Evolutionary conservation across 1,140 invertebrate genomes (phyloP).

Genomic region (Homarus americanus): DNA sequence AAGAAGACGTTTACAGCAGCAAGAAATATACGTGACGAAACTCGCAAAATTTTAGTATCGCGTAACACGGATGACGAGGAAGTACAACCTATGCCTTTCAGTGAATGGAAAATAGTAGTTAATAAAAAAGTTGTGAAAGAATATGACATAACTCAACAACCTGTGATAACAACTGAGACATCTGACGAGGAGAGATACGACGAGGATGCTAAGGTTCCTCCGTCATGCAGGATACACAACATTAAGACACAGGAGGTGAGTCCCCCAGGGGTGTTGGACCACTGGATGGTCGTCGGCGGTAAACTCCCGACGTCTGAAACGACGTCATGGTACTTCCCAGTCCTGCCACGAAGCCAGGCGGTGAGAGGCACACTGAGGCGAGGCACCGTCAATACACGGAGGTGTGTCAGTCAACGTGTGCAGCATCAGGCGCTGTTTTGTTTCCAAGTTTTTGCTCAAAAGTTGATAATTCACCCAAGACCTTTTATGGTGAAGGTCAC

Average conservation of each 20-base stretch:
- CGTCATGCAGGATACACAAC: neutral
- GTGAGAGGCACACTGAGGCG: neutral
- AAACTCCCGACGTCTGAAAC: neutral
- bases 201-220: neutral
- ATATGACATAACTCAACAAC: neutral
- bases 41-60: no score
- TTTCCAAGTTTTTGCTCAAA: slow-evolving; percentile 4
- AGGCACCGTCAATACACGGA: neutral
- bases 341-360: neutral
- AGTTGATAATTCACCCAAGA: slow-evolving; percentile 13
- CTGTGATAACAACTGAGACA: neutral
- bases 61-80: neutral
- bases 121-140: slow-evolving; percentile 16
- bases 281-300: neutral
- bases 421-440: neutral
- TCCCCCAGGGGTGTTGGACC: neutral
- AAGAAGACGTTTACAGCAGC: neutral
- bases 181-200: neutral
- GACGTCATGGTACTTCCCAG: slow-evolving; percentile 35
- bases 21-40: neutral
- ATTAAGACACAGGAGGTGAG: neutral
- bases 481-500: neutral
- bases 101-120: slow-evolving; percentile 52
- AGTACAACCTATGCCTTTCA: slow-evolving; percentile 35
- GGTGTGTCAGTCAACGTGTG: neutral